These are phyloP conservation scores for Drosophila baimaii DNA, from an alignment of 1,140 invertebrate species.

Conservation along the genomic window DNA sequence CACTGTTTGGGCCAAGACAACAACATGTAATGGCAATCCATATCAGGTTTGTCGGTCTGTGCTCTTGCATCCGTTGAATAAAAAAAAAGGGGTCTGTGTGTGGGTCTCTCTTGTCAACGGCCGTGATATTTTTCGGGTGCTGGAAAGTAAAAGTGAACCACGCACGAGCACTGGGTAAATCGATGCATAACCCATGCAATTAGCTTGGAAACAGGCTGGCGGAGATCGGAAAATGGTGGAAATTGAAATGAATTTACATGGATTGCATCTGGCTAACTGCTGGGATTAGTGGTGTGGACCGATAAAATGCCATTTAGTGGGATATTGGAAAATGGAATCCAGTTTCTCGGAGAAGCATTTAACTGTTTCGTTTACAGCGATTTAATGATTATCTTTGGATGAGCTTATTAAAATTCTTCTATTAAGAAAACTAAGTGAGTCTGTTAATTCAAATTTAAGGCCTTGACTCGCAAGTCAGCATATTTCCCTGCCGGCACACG, in stretches of 20 bases:
- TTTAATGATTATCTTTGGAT: slow-evolving; percentile 1
- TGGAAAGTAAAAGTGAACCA: slow-evolving; percentile 67
- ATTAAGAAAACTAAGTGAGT: neutral
- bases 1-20: slow-evolving; percentile 60
- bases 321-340: neutral
- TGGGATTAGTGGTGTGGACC: slow-evolving; percentile 7
- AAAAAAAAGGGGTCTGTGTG: slow-evolving; percentile 6
- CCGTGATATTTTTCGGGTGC: slow-evolving; percentile 22
- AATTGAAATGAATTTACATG: slow-evolving; percentile 7
- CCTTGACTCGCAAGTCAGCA: no score
- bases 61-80: neutral
- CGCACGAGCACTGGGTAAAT: slow-evolving; percentile 23
- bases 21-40: slow-evolving; percentile 59
- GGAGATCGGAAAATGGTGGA: slow-evolving; percentile 18
- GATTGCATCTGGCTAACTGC: slow-evolving; percentile 1
- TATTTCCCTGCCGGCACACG: no score
- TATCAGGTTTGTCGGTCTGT: slow-evolving; percentile 59
- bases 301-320: neutral
- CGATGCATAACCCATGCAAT: slow-evolving; percentile 15
- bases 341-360: slow-evolving; percentile 4
- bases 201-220: slow-evolving; percentile 54
- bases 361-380: neutral
- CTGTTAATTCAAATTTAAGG: neutral
- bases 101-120: slow-evolving; percentile 16
- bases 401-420: neutral